Evolutionary conservation across 2,888 invertebrate genomes (phyloP).

Genomic region (Andrena praecox): DNA sequence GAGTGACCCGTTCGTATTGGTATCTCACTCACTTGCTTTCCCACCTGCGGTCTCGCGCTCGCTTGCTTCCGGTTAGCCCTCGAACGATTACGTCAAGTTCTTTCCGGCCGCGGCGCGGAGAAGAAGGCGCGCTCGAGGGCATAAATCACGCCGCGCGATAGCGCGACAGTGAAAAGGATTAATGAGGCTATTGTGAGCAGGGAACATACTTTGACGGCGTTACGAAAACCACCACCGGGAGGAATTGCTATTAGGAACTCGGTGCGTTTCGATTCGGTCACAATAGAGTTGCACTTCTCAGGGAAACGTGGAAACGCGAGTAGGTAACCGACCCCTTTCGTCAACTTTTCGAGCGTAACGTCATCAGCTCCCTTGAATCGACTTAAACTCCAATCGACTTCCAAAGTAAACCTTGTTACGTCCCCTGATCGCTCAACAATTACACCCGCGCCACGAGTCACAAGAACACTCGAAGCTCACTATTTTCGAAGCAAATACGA

Average conservation of each 20-base stretch:
- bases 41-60: constrained; percentile 13
- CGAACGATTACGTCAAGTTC: constrained; percentile 31
- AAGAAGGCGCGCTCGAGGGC: constrained; percentile 2
- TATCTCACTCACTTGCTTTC: constrained; percentile 1
- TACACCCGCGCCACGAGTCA: not conserved
- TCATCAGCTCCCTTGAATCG: constrained; percentile 5
- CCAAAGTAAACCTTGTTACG: not conserved
- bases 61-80: constrained; percentile 39
- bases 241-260: constrained; percentile 22
- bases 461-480: no score
- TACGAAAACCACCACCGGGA: constrained; percentile 30
- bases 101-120: constrained; percentile 22
- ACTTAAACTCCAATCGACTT: constrained; percentile 10
- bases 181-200: constrained; percentile 56
- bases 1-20: not conserved
- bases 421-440: constrained; percentile 1
- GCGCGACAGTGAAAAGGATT: constrained; percentile 57
- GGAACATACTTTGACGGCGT: constrained; percentile 43
- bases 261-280: constrained; percentile 27
- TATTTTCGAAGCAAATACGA: no score
- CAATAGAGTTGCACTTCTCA: constrained; percentile 46
- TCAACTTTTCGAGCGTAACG: constrained; percentile 37
- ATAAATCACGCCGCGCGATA: constrained; percentile 53
- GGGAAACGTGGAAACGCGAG: constrained; percentile 15
- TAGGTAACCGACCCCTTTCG: not conserved